Evolutionary conservation across 2,888 invertebrate genomes (phyloP).

Genomic region (Noctua pronuba): DNA sequence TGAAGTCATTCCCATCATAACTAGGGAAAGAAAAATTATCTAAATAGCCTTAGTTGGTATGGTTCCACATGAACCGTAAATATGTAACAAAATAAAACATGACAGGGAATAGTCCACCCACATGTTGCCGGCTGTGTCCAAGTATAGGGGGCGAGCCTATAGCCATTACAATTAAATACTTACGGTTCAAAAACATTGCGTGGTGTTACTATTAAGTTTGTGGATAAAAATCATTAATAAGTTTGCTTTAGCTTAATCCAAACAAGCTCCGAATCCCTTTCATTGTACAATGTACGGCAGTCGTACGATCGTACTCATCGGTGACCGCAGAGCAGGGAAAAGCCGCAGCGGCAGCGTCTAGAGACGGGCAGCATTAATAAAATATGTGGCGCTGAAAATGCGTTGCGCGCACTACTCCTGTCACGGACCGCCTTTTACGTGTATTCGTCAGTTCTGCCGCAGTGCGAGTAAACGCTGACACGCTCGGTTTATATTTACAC

Average conservation of each 20-base stretch:
- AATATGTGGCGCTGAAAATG: not conserved
- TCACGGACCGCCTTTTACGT: not conserved
- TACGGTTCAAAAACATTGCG: slow-evolving; percentile 40
- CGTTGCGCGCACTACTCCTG: not conserved
- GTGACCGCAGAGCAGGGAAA: slow-evolving; percentile 4
- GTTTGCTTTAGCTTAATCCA: slow-evolving; percentile 33
- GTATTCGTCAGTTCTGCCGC: not conserved
- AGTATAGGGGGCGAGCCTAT: not conserved
- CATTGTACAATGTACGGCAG: slow-evolving; percentile 24
- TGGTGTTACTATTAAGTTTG: slow-evolving; percentile 21
- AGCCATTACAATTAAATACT: slow-evolving; percentile 32
- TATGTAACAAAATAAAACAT: slow-evolving; percentile 37
- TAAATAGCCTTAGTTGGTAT: slow-evolving; percentile 49
- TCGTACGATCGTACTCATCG: slow-evolving; percentile 13
- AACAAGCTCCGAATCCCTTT: slow-evolving; percentile 20
- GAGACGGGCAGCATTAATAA: not conserved
- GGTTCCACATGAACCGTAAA: slow-evolving; percentile 32
- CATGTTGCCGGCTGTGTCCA: slow-evolving; percentile 9
- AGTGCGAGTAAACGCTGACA: not conserved
- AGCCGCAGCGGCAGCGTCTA: not conserved
- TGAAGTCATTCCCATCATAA: slow-evolving; percentile 37
- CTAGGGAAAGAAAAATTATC: slow-evolving; percentile 40
- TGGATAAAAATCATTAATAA: slow-evolving; percentile 31
- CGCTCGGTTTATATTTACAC: slow-evolving; percentile 1
- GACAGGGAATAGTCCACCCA: slow-evolving; percentile 4